phyloP scores from a whole-genome alignment of 2,797 vertebrate genomes.

The Cephalopachus bancanus region DNA sequence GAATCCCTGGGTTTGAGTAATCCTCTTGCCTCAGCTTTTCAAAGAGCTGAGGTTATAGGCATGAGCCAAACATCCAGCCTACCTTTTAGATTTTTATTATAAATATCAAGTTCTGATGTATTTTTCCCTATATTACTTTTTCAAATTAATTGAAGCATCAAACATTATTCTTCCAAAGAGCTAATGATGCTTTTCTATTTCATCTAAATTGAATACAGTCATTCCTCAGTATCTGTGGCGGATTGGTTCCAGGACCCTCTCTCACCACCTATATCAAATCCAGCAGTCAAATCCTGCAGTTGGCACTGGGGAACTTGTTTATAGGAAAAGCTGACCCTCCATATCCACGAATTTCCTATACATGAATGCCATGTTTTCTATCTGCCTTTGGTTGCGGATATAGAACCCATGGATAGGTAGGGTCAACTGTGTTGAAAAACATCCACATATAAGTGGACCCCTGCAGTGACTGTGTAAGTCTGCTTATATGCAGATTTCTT shows the following conservation, averaged over 20 bases:
- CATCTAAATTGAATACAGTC: not conserved
- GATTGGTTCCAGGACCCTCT: not conserved
- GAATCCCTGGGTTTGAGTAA: no score
- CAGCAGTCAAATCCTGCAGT: not conserved
- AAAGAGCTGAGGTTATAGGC: no score
- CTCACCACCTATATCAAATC: not conserved
- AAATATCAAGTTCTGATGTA: not conserved
- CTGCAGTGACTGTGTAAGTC: no score
- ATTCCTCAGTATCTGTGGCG: not conserved
- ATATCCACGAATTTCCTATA: not conserved
- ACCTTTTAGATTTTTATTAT: slow-evolving; percentile 12
- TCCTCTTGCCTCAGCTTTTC: no score
- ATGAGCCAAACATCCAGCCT: no score
- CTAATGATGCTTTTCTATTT: not conserved
- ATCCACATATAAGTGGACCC: no score
- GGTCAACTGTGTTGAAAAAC: no score
- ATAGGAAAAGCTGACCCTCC: not conserved
- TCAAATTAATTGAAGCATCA: slow-evolving; percentile 7
- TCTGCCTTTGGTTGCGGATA: not conserved
- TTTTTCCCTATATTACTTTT: not conserved
- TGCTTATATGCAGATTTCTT: not conserved
- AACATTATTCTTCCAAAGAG: not conserved
- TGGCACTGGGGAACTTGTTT: not conserved
- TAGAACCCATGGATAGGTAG: not conserved
- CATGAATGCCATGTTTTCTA: not conserved